These are phyloP conservation scores for Drosophila pseudoananassae DNA, from an alignment of 1,140 invertebrate species.

Conservation along the genomic window DNA sequence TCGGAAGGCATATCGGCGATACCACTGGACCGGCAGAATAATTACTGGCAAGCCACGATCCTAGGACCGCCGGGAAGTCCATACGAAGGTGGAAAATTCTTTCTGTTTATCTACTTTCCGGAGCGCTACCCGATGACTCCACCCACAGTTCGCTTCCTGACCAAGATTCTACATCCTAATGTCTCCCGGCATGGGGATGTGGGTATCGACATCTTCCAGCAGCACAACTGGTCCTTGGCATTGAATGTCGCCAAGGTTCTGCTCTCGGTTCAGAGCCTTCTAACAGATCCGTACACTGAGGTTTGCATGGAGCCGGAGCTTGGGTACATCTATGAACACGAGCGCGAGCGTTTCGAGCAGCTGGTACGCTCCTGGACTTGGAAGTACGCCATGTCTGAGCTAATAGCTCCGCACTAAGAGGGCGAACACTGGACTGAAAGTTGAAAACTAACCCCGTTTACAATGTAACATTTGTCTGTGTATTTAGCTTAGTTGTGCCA, in stretches of 20 bases:
- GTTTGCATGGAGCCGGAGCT: slow-evolving; percentile 96
- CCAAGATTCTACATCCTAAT: slow-evolving; percentile 97
- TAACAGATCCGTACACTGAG: slow-evolving; percentile 96
- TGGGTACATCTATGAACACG: slow-evolving; percentile 91
- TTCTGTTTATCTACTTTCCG: slow-evolving; percentile 95
- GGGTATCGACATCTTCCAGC: slow-evolving; percentile 96
- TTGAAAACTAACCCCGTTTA: slow-evolving; percentile 64
- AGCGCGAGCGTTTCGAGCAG: slow-evolving; percentile 91
- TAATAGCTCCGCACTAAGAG: slow-evolving; percentile 84
- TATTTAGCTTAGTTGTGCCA: slow-evolving; percentile 75
- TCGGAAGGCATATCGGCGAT: slow-evolving; percentile 95
- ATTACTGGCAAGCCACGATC: slow-evolving; percentile 96
- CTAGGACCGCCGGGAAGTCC: slow-evolving; percentile 94
- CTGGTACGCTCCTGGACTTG: slow-evolving; percentile 95
- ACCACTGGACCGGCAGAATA: slow-evolving; percentile 92
- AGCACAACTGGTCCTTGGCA: slow-evolving; percentile 97
- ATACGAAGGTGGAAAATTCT: slow-evolving; percentile 97
- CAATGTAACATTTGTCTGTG: slow-evolving; percentile 60
- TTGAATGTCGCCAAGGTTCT: slow-evolving; percentile 96
- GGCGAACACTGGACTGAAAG: slow-evolving; percentile 60
- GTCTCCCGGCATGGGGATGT: slow-evolving; percentile 98
- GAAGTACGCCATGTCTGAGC: slow-evolving; percentile 96
- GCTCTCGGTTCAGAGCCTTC: slow-evolving; percentile 94
- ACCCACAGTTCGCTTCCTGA: slow-evolving; percentile 94
- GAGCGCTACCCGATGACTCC: slow-evolving; percentile 93